Base-by-base conservation (phyloP, 2,113 vertebrate species). In the Mormoops blainvillei region DNA sequence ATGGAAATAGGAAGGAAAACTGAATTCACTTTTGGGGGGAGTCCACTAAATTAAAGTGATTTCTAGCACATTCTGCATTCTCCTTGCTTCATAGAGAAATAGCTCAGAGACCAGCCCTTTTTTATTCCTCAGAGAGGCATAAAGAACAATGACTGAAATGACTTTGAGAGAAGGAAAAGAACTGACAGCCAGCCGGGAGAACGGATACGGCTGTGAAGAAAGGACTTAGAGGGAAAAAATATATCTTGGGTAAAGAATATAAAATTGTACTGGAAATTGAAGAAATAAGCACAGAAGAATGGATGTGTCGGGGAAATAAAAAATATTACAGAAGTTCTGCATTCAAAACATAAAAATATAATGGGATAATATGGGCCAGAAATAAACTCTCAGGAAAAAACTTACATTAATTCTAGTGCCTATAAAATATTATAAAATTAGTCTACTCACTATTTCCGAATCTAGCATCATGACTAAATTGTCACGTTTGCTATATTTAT, bases 91-190 rank as follows among this genome's bases (percentile, higher is more conserved):
- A 96, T 97, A 97, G 76, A 95, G 87, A 97, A 52, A 96, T 15
- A 56, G 95, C 94, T 98, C 97, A 87, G 96, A 97, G 56, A 85
- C 86, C 52, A 89, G 89, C 52, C 85, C 65, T 81, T 91, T 95
- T 87, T 61, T 52, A 96, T 93, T 93, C 96, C 94, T 93, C 20
- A 50, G 97, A 96, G 95, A 96, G 70, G 12, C 78, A 97, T 96
- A 96, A 98, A 98, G 81, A 98, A 96, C 92, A 97, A 95, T 87
- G 86, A 95, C 89, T 97, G 77, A 94, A 97, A 98, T 93, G 92
- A 78, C 87, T 98, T 87, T 98, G 92, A 98, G 90, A 97, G 31
- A 68, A 96, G 82, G 96, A 93, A 97, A 98, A 89, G 68, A 98
- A 85, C 87, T 95, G 94, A 96, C 65, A 97, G 78, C 81, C 91